These are phyloP conservation scores for Ochropleura plecta DNA, from an alignment of 2,888 invertebrate species.

Conservation along the genomic window DNA sequence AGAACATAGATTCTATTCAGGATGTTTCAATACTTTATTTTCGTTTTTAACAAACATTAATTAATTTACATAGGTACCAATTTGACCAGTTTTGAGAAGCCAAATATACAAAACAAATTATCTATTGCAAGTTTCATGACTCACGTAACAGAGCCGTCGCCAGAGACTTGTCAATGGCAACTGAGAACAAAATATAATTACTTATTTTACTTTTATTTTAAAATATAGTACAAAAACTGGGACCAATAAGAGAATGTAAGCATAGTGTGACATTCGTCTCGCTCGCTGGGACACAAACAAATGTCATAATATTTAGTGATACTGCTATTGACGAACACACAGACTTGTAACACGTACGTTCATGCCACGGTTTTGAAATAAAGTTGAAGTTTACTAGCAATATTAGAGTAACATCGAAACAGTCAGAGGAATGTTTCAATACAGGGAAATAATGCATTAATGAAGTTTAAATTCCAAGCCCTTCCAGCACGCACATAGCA, in stretches of 20 bases:
- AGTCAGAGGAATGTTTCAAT: too few relatives aligned
- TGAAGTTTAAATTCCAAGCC: neutral
- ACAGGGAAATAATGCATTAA: neutral
- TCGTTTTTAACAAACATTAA: too few relatives aligned
- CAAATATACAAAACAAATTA: too few relatives aligned
- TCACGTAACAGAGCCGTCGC: too few relatives aligned
- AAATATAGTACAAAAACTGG: slow-evolving; percentile 6
- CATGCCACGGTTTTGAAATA: neutral
- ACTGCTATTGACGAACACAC: slow-evolving; percentile 46
- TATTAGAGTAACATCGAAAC: neutral
- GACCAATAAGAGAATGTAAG: slow-evolving; percentile 74
- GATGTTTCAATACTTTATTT: too few relatives aligned
- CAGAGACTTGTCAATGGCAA: too few relatives aligned
- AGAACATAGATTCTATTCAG: too few relatives aligned
- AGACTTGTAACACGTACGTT: slow-evolving; percentile 3
- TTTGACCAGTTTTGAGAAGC: too few relatives aligned
- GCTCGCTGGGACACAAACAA: slow-evolving; percentile 74
- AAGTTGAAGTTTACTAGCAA: neutral
- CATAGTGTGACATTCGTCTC: slow-evolving; percentile 56
- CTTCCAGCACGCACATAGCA: neutral
- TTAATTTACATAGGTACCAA: too few relatives aligned
- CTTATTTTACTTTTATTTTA: neutral
- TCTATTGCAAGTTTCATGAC: too few relatives aligned
- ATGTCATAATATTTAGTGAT: slow-evolving; percentile 80
- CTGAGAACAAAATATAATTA: too few relatives aligned